phyloP scores from a whole-genome alignment of 1,140 invertebrate species.

The Ridgeia piscesae region DNA sequence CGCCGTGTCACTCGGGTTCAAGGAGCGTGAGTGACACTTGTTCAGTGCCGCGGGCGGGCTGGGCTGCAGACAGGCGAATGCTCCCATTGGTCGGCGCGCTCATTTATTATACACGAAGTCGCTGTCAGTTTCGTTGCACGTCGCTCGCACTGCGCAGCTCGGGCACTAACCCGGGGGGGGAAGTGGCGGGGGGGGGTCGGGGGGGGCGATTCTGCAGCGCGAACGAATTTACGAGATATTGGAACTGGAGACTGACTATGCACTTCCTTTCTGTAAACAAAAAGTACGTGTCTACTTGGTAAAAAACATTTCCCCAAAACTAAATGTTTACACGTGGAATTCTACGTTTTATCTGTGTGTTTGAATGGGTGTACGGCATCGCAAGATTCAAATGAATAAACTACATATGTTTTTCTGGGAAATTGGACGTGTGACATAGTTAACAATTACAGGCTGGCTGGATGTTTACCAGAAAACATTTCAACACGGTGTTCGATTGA shows the following conservation, averaged over 20 bases:
- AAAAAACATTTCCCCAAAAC: background rate
- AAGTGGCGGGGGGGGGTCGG: background rate
- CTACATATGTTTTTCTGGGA: background rate
- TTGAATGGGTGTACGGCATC: background rate
- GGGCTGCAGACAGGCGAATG: background rate
- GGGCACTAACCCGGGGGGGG: no score
- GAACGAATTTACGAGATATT: background rate
- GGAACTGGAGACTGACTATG: background rate
- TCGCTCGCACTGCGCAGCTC: background rate
- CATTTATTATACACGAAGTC: conserved; percentile 10
- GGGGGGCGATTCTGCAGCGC: background rate
- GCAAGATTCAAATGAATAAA: background rate
- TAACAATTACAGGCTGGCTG: background rate
- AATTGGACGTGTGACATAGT: background rate
- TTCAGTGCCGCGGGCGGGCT: background rate
- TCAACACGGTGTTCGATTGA: no score
- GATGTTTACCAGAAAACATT: no score
- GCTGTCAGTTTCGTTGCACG: background rate
- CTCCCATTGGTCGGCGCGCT: background rate
- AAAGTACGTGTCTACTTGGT: background rate
- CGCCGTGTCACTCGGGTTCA: background rate
- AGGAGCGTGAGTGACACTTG: conserved; percentile 13
- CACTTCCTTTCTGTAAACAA: background rate
- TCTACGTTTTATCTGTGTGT: no score
- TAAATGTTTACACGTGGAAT: background rate